Evolutionary conservation across 1,140 invertebrate species (phyloP).

Genomic region (Caerostris extrusa): DNA sequence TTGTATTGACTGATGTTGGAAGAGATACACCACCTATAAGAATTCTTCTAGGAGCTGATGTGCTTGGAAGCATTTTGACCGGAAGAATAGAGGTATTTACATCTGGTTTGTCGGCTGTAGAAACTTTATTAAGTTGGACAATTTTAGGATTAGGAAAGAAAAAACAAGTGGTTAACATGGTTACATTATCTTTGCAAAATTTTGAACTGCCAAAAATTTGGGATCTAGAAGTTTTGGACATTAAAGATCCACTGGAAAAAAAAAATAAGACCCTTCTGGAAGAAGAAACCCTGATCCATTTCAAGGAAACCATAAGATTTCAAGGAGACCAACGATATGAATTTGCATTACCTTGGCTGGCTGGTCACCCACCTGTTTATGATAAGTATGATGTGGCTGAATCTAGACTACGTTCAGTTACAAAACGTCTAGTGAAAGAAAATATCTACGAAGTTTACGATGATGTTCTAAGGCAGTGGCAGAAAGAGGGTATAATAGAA

Average conservation of each 20-base stretch:
- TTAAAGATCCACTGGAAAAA: neutral
- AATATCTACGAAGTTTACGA: too few species aligned
- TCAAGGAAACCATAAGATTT: too few species aligned
- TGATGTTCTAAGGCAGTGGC: too few species aligned
- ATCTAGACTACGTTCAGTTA: too few species aligned
- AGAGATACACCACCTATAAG: slow-evolving; percentile 25
- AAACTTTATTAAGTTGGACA: slow-evolving; percentile 31
- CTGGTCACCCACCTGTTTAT: too few species aligned
- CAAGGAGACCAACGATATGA: too few species aligned
- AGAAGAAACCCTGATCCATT: too few species aligned
- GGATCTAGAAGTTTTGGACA: slow-evolving; percentile 43
- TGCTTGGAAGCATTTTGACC: slow-evolving; percentile 52
- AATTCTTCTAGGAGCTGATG: slow-evolving; percentile 61
- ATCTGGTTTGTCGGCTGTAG: neutral
- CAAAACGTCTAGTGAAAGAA: too few species aligned
- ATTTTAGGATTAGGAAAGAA: slow-evolving; percentile 57
- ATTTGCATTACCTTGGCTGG: too few species aligned
- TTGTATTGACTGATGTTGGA: slow-evolving; percentile 39
- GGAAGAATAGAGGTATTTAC: slow-evolving; percentile 43
- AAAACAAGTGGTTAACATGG: slow-evolving; percentile 27
- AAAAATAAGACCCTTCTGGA: too few species aligned
- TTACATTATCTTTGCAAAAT: slow-evolving; percentile 16
- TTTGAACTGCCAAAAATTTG: slow-evolving; percentile 2
- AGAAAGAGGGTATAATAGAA: too few species aligned
- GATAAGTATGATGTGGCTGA: too few species aligned